These are phyloP conservation scores for Nomada lathburiana DNA, from an alignment of 2,888 invertebrate species.

Conservation along the genomic window DNA sequence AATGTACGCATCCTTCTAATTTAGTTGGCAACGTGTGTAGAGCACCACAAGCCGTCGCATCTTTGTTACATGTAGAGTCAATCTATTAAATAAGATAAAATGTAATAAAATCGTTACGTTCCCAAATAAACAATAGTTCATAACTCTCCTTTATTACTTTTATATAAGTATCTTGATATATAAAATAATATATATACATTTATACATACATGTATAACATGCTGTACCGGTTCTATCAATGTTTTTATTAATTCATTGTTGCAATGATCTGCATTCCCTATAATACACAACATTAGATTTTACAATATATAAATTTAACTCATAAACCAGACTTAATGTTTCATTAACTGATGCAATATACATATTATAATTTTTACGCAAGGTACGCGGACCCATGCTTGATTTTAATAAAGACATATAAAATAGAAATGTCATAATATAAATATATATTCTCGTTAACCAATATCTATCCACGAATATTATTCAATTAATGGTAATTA, in stretches of 20 bases:
- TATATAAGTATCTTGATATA: neutral
- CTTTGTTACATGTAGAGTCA: slow-evolving; percentile 67
- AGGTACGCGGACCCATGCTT: neutral
- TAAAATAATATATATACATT: slow-evolving; percentile 3
- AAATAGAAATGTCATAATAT: neutral
- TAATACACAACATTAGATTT: slow-evolving; percentile 22
- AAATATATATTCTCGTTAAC: neutral
- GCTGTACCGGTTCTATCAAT: slow-evolving; percentile 58
- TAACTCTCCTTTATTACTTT: neutral
- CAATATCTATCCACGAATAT: neutral
- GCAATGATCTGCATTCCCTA: slow-evolving; percentile 64
- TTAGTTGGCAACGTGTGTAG: slow-evolving; percentile 62
- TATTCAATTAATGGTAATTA: neutral
- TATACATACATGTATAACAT: slow-evolving; percentile 63
- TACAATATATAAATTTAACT: neutral
- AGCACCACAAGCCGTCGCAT: slow-evolving; percentile 55
- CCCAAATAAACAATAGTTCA: neutral
- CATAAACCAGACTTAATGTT: neutral
- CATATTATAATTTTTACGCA: neutral
- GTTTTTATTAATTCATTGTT: slow-evolving; percentile 68
- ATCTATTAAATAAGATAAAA: slow-evolving; percentile 61
- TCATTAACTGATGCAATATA: neutral
- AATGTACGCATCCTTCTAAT: slow-evolving; percentile 76
- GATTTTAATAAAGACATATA: neutral
- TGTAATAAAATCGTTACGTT: neutral